Evolutionary conservation across 2,797 vertebrate genomes (phyloP), one percentile per base, ranked within the genome.

Genomic region (Kryptolebias ocellatus): DNA sequence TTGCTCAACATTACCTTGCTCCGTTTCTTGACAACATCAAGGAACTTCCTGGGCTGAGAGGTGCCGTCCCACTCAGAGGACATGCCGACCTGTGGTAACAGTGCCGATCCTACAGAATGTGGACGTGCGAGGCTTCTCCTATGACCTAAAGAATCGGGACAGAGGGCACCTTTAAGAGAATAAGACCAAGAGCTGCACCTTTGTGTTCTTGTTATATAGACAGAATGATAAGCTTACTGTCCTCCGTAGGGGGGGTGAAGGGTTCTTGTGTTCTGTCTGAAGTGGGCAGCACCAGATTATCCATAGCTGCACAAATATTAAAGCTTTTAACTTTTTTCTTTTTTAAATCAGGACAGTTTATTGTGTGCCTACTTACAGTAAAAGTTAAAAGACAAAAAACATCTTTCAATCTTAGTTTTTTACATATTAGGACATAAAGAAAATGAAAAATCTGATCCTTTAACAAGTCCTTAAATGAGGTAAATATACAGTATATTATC

Each of bases 31-130:
- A 89, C 61, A n/a, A 50, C 64, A 4, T 93, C 83, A 0, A 80
- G 46, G 9, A 88, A 86, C 0, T 17, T 83, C 54, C 70, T 92
- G 11, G 90, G 61, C 57, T 92, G 90, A 46, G 87, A 57, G 34
- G 66, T 85, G 47, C 91, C 91, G 1, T 89, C 83, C 92, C 92
- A 93, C 78, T 93, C 93, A 0, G 85, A 92, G 0, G 92, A 94
- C 2, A 66, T 28, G 2, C 93, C 92, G 0, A 91, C 45, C 59
- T 67, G 84, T 1, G 39, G 31, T 0, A 67, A 42, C 12, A n/a
- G 20, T 0, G 17, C 1, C 14, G 44, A 49, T 27, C 60, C 55
- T 24, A 4, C 4, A 4, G 4, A 59, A 62, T 18, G 65, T 2
- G 50, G 64, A 62, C 42, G 58, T 59, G 45, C n/a, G 55, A 31